Conservation (phyloP, 2,888 invertebrate genomes). For the Timema cristinae region DNA sequence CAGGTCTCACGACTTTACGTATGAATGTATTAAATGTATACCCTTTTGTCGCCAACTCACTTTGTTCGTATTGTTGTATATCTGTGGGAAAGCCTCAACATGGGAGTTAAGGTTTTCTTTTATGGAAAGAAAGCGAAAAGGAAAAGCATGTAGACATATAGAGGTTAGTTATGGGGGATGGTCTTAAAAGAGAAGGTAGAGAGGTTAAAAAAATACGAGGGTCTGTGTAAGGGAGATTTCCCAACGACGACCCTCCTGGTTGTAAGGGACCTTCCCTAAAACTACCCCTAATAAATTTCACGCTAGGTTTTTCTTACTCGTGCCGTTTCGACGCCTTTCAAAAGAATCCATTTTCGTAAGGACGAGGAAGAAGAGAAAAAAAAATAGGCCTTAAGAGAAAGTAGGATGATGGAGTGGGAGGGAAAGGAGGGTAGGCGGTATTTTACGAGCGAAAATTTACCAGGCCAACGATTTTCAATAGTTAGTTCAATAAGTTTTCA, state of each 20-base stretch:
- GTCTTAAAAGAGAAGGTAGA: neutral
- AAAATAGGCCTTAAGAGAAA: slow-evolving; percentile 5
- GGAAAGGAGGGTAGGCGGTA: neutral
- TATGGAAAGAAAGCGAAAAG: too few species aligned
- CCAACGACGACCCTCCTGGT: too few species aligned
- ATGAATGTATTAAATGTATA: too few species aligned
- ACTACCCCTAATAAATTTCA: slow-evolving; percentile 13
- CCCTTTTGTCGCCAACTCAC: too few species aligned
- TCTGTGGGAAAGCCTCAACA: too few species aligned
- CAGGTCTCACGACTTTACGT: too few species aligned
- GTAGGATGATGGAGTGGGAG: neutral
- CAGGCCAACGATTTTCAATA: slow-evolving; percentile 16
- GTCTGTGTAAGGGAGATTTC: too few species aligned
- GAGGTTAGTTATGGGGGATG: slow-evolving; percentile 8
- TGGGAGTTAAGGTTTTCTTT: too few species aligned
- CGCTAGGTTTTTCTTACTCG: slow-evolving; percentile 8
- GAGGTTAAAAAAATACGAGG: too few species aligned
- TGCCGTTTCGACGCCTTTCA: slow-evolving; percentile 14
- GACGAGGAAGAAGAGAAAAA: neutral
- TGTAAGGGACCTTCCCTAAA: neutral
- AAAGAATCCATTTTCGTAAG: slow-evolving; percentile 6
- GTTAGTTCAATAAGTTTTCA: slow-evolving; percentile 11
- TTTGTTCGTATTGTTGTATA: too few species aligned
- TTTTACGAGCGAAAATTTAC: slow-evolving; percentile 12
- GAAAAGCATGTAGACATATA: too few species aligned